Evolutionary conservation across 2,797 vertebrate species (phyloP), one percentile per base, ranked within the genome.

Genomic region (Odontamblyopus rebecca): DNA sequence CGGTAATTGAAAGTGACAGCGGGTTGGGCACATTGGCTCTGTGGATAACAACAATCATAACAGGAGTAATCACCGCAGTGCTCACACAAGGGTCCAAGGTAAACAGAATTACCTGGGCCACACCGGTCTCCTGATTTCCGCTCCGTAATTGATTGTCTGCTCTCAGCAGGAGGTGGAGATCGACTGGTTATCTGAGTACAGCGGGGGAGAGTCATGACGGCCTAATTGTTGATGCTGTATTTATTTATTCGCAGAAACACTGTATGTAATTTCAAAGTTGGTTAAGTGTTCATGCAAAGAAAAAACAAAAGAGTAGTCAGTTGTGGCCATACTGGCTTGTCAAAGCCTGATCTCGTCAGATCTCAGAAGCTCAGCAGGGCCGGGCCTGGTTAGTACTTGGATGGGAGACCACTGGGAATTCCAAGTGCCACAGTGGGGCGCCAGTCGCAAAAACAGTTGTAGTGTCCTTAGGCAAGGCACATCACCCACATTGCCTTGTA

Each of bases 1-100:
- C 35, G 75, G 92, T 95, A 94, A 94, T 93, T 94, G 92, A 92
- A 94, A 90, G 70, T 86, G 91, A 93, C 92, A 93, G 88, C 77
- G 23, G 87, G 88, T 87, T 89, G 91, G 91, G 77, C 89, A 90
- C 89, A 92, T 89, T 89, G 91, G 85, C 88, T 90, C 87, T 79
- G 85, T 79, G 83, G 87, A 92, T 91, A 87, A 90, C 89, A 91
- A 90, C 91, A 88, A 90, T 93, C 90, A 91, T 91, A 93, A 92
- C 87, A 79, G 35, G 82, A 62, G 67, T 91, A 91, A 93, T 94
- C 91, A 92, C 92, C 86, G 50, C 92, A 88, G 89, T 89, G 80
- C 64, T 67, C 69, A 72, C 67, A 68, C 79, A 82, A 80, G 86
- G 76, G 87, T 93, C 82, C 81, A 74, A 80, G 86, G 86, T 91